Percentiles rank a stretch among this genome's conserved stretches.
Evolutionary conservation across 2,797 vertebrate species (phyloP).

Genomic region (Tiaroga cobitis): DNA sequence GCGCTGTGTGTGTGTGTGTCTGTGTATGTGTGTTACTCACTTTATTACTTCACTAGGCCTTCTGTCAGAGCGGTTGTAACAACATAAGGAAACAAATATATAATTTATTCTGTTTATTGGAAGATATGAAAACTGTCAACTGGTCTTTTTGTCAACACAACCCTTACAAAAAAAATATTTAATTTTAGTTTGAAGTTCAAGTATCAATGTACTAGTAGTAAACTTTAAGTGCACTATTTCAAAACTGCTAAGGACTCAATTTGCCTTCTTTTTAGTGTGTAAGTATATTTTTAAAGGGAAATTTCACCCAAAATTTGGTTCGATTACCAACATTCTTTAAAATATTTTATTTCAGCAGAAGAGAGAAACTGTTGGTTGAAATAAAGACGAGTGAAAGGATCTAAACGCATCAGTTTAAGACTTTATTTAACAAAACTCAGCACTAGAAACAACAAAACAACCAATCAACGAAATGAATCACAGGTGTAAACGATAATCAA

Average conservation of each 20-base stretch:
- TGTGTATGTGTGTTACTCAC: too few relatives aligned
- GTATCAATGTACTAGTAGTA: not conserved
- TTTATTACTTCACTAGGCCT: slow-evolving; percentile 3
- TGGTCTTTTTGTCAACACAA: not conserved
- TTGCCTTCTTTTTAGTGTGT: too few relatives aligned
- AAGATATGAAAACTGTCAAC: not conserved
- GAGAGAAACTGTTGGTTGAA: not conserved
- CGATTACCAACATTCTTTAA: too few relatives aligned
- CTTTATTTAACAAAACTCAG: not conserved
- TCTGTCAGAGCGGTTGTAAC: slow-evolving; percentile 1
- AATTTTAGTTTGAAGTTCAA: not conserved
- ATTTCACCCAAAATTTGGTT: too few relatives aligned
- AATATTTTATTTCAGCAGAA: too few relatives aligned
- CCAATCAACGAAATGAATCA: not conserved
- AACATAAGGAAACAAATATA: not conserved
- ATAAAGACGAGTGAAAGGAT: not conserved
- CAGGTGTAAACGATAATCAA: not conserved
- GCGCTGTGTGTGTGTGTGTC: too few relatives aligned
- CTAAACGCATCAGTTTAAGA: not conserved
- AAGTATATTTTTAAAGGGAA: too few relatives aligned
- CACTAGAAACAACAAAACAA: not conserved
- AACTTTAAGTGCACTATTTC: not conserved
- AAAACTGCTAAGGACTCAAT: not conserved
- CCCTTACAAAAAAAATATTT: not conserved
- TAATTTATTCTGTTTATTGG: not conserved